Conservation (phyloP, 92 coral and sea anemone species). For the Heteractis magnifica region DNA sequence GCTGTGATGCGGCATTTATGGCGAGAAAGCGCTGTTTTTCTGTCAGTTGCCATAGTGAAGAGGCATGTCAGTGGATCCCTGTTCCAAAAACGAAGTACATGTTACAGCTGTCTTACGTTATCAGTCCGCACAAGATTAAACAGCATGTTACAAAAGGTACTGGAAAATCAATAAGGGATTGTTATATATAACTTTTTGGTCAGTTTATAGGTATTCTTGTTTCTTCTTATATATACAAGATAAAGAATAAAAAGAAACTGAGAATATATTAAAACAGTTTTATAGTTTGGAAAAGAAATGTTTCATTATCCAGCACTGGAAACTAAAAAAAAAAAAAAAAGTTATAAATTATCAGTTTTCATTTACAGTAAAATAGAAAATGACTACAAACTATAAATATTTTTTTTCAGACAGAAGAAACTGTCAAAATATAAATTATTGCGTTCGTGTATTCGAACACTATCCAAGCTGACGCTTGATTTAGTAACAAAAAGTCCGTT, state of each 20-base stretch:
- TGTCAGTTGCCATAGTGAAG: slow-evolving; percentile 66
- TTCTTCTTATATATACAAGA: neutral
- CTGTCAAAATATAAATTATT: neutral
- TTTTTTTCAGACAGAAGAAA: neutral
- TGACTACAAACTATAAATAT: neutral
- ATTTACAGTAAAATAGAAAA: neutral
- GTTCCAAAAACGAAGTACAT: slow-evolving; percentile 37
- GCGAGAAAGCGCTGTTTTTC: slow-evolving; percentile 80
- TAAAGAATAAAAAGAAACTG: neutral
- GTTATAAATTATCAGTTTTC: neutral
- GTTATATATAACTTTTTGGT: neutral
- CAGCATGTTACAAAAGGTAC: slow-evolving; percentile 25
- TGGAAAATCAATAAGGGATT: neutral
- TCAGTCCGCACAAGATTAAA: slow-evolving; percentile 42
- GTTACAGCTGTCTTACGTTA: slow-evolving; percentile 72
- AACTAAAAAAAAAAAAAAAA: too few relatives aligned
- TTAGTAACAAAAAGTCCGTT: neutral
- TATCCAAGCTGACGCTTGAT: neutral
- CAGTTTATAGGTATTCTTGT: neutral
- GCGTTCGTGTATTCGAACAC: neutral
- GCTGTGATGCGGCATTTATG: slow-evolving; percentile 83
- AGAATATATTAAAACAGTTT: too few relatives aligned
- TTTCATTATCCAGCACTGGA: too few relatives aligned
- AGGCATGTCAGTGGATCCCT: slow-evolving; percentile 71
- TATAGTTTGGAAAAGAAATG: too few relatives aligned